These are phyloP conservation scores for Chiloscyllium plagiosum DNA, from an alignment of 2,113 vertebrate genomes.

Conservation along the genomic window DNA sequence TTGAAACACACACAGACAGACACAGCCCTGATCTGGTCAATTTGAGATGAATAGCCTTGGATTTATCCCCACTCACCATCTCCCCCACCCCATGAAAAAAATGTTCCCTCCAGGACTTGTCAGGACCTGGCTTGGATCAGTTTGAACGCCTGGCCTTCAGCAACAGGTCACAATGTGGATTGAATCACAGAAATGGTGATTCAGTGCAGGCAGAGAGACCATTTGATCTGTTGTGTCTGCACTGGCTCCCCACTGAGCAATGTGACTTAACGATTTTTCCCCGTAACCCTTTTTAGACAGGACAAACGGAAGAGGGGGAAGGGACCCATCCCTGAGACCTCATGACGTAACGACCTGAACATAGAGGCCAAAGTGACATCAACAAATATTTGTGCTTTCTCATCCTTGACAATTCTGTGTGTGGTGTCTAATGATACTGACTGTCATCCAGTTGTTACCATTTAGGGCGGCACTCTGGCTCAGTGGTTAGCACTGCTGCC, in stretches of 20 bases:
- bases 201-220: too few relatives aligned
- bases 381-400: not conserved
- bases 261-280: too few relatives aligned
- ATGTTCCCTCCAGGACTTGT: too few relatives aligned
- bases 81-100: not conserved
- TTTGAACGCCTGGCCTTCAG: not conserved
- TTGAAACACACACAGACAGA: too few relatives aligned
- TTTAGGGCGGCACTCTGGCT: too few relatives aligned
- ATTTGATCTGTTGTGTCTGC: too few relatives aligned
- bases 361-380: not conserved
- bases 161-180: not conserved
- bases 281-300: too few relatives aligned
- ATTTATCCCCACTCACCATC: too few relatives aligned
- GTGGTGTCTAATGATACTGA: not conserved
- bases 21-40: too few relatives aligned
- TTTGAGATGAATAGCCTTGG: too few relatives aligned
- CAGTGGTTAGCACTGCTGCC: too few relatives aligned
- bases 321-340: not conserved
- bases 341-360: not conserved
- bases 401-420: not conserved
- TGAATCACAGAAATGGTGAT: not conserved
- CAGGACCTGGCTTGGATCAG: not conserved
- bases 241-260: too few relatives aligned
- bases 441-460: not conserved
- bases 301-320: not conserved